Evolutionary conservation across 1,140 invertebrate species (phyloP).

Genomic region (Dolichoris vasculosae): DNA sequence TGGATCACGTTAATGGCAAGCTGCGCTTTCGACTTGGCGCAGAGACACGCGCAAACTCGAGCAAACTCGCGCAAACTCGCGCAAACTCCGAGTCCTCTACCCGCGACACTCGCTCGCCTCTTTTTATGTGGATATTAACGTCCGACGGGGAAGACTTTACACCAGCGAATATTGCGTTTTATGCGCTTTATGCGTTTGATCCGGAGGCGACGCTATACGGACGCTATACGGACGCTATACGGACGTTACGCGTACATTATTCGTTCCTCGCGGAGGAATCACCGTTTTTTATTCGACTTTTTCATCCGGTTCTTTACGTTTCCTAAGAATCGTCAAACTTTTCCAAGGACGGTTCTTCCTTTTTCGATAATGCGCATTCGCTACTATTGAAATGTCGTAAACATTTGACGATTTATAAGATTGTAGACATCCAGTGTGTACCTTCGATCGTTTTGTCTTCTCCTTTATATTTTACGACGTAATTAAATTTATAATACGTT

Average conservation of each 20-base stretch:
- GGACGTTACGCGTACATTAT: slow-evolving; percentile 10
- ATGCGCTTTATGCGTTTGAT: slow-evolving; percentile 22
- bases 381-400: neutral
- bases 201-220: slow-evolving; percentile 24
- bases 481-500: neutral
- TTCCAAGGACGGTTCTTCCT: neutral
- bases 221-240: neutral
- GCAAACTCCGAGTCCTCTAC: neutral
- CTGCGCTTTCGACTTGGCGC: neutral
- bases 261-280: neutral
- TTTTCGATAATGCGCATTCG: neutral
- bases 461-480: neutral
- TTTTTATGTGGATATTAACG: slow-evolving; percentile 27
- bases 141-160: neutral
- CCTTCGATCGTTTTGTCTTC: neutral
- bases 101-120: neutral
- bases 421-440: neutral
- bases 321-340: neutral
- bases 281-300: slow-evolving; percentile 14
- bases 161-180: neutral
- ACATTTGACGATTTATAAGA: neutral
- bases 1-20: neutral
- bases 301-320: neutral
- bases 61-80: neutral
- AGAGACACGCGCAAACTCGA: neutral